Evolutionary conservation across 2,797 vertebrate genomes (phyloP).

Genomic region (Molossus alvarezi): DNA sequence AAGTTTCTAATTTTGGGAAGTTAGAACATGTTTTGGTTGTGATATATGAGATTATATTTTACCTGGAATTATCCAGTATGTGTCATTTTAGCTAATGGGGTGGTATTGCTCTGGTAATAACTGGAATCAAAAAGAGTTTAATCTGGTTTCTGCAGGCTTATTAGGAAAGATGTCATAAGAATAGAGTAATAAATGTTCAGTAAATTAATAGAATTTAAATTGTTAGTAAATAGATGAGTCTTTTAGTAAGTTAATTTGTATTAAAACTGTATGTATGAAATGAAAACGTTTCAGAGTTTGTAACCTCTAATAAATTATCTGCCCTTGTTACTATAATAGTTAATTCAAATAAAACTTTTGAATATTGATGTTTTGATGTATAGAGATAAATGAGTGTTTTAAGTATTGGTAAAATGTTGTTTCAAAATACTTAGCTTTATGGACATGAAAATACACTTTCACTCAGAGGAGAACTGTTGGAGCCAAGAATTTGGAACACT

Average conservation of each 20-base stretch:
- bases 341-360: slow-evolving; percentile 78
- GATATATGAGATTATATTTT: slow-evolving; percentile 44
- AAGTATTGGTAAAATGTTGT: slow-evolving; percentile 69
- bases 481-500: slow-evolving; percentile 64
- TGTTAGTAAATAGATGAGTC: slow-evolving; percentile 76
- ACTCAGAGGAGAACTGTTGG: slow-evolving; percentile 29
- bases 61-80: slow-evolving; percentile 62
- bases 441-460: slow-evolving; percentile 61
- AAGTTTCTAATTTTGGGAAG: slow-evolving; percentile 64
- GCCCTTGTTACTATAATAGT: slow-evolving; percentile 78
- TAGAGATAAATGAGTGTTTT: slow-evolving; percentile 68
- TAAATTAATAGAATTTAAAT: slow-evolving; percentile 75
- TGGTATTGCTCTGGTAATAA: slow-evolving; percentile 70
- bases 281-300: slow-evolving; percentile 82
- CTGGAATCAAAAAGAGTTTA: slow-evolving; percentile 52
- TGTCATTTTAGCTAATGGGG: slow-evolving; percentile 42
- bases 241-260: slow-evolving; percentile 75
- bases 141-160: slow-evolving; percentile 58
- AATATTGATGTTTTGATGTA: slow-evolving; percentile 68
- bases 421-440: slow-evolving; percentile 67
- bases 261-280: slow-evolving; percentile 80
- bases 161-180: slow-evolving; percentile 66
- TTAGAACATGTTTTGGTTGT: slow-evolving; percentile 60
- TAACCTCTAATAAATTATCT: slow-evolving; percentile 81
- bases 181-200: slow-evolving; percentile 58